Conservation (phyloP, 2,797 vertebrate species). For the Luscinia megarhynchos region DNA sequence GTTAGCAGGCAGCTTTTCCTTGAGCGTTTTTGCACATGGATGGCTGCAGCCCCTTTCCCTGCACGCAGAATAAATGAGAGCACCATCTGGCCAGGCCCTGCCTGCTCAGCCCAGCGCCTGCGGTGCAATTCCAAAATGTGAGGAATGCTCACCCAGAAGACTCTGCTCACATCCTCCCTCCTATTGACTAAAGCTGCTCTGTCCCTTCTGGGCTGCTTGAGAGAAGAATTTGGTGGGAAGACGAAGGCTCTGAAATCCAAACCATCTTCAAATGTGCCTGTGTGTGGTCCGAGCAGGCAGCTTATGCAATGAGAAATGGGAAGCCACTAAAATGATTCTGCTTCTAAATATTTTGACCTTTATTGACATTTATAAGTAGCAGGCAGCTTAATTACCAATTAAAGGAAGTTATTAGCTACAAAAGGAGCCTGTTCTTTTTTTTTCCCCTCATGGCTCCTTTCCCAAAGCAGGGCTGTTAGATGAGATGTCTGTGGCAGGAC, state of each 20-base stretch:
- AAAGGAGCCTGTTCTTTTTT: constrained; percentile 64
- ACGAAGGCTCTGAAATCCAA: constrained; percentile 54
- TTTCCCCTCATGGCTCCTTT: constrained; percentile 38
- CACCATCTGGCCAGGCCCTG: constrained; percentile 39
- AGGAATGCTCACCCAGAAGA: constrained; percentile 65
- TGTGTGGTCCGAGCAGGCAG: constrained; percentile 65
- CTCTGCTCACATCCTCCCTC: constrained; percentile 53
- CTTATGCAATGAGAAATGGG: constrained; percentile 63
- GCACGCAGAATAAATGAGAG: background rate
- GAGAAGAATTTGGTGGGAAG: constrained; percentile 55
- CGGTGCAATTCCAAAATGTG: constrained; percentile 36
- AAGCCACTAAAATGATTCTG: constrained; percentile 69
- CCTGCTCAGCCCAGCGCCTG: constrained; percentile 29
- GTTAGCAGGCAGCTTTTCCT: constrained; percentile 11
- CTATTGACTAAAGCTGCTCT: constrained; percentile 51
- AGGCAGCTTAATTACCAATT: constrained; percentile 73
- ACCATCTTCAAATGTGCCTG: constrained; percentile 42
- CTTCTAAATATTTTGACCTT: constrained; percentile 74
- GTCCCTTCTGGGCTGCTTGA: constrained; percentile 45
- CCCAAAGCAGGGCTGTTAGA: constrained; percentile 30
- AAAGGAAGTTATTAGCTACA: constrained; percentile 72
- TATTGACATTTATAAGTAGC: constrained; percentile 74
- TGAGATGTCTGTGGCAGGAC: constrained; percentile 43
- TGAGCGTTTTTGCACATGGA: background rate
- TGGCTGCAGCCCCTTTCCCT: background rate